These are phyloP conservation scores for Mimumesa dahlbomi DNA, from an alignment of 2,888 invertebrate species.

Conservation along the genomic window DNA sequence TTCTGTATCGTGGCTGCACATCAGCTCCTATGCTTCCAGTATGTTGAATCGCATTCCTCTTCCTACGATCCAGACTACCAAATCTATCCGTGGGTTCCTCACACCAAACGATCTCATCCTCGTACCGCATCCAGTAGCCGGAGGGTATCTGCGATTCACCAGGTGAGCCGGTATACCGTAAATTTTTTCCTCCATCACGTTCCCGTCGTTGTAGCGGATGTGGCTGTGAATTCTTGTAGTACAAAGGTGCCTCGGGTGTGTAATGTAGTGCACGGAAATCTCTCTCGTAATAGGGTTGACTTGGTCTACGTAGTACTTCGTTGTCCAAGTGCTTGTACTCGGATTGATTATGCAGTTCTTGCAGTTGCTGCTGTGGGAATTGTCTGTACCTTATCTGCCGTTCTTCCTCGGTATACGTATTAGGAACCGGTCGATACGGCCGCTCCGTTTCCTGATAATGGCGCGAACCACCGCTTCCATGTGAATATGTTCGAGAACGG, in stretches of 20 bases:
- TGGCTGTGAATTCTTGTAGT: slow-evolving; percentile 56
- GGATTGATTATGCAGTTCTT: slow-evolving; percentile 57
- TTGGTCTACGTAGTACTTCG: slow-evolving; percentile 60
- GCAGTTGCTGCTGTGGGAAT: slow-evolving; percentile 63
- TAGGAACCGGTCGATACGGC: slow-evolving; percentile 71
- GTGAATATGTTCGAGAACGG: slow-evolving; percentile 75
- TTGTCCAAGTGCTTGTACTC: slow-evolving; percentile 66
- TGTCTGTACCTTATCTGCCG: slow-evolving; percentile 71
- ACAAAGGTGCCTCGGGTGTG: slow-evolving; percentile 59
- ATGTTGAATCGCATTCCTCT: slow-evolving; percentile 74
- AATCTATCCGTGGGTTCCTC: slow-evolving; percentile 79
- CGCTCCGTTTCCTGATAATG: slow-evolving; percentile 70
- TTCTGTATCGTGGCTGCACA: slow-evolving; percentile 67
- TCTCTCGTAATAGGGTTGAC: slow-evolving; percentile 62
- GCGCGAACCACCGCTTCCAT: slow-evolving; percentile 72
- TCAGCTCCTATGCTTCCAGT: slow-evolving; percentile 49
- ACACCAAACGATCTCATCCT: slow-evolving; percentile 77
- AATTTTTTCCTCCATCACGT: slow-evolving; percentile 50
- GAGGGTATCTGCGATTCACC: slow-evolving; percentile 64
- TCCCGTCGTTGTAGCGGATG: slow-evolving; percentile 55
- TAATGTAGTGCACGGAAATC: slow-evolving; percentile 65
- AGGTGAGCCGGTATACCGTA: slow-evolving; percentile 40
- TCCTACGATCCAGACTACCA: slow-evolving; percentile 84
- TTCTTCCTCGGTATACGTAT: slow-evolving; percentile 75
- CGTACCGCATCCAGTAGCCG: slow-evolving; percentile 75